Evolutionary conservation across 2,888 invertebrate species (phyloP).

Genomic region (Aleiodes leptofemur): DNA sequence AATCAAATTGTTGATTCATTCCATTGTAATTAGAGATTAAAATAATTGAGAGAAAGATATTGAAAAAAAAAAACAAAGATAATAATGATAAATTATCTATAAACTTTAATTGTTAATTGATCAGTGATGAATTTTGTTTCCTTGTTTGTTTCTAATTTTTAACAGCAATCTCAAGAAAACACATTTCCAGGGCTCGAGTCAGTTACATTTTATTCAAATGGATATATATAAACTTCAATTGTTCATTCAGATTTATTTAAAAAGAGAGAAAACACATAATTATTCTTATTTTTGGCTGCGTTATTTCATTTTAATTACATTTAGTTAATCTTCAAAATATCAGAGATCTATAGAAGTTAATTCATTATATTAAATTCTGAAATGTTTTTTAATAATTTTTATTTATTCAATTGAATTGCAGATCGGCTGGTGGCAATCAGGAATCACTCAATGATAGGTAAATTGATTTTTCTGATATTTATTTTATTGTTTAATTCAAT

Average conservation of each 20-base stretch:
- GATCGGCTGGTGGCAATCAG: conserved; percentile 69
- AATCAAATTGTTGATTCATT: no score
- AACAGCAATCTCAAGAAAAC: conserved; percentile 68
- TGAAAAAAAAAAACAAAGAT: no score
- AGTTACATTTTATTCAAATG: conserved; percentile 62
- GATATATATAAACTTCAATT: conserved; percentile 58
- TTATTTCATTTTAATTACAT: conserved; percentile 23
- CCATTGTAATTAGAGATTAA: no score
- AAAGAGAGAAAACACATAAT: conserved; percentile 12
- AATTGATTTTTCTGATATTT: conserved; percentile 46
- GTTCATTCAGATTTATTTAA: conserved; percentile 37
- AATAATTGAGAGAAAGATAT: no score
- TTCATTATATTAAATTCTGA: conserved; percentile 15
- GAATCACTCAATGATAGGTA: conserved; percentile 74
- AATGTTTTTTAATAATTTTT: conserved; percentile 54
- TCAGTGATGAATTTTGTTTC: conserved; percentile 26
- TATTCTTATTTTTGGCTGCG: conserved; percentile 49
- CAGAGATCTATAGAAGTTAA: conserved; percentile 36
- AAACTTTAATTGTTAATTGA: not conserved
- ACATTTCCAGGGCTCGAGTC: conserved; percentile 70
- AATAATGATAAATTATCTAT: no score
- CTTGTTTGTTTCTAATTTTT: conserved; percentile 52
- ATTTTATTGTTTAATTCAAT: conserved; percentile 29
- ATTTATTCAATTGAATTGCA: conserved; percentile 71
- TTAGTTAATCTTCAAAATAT: conserved; percentile 41